phyloP scores from a whole-genome alignment of 2,888 invertebrate genomes.

The Hirudinaria manillensis region DNA sequence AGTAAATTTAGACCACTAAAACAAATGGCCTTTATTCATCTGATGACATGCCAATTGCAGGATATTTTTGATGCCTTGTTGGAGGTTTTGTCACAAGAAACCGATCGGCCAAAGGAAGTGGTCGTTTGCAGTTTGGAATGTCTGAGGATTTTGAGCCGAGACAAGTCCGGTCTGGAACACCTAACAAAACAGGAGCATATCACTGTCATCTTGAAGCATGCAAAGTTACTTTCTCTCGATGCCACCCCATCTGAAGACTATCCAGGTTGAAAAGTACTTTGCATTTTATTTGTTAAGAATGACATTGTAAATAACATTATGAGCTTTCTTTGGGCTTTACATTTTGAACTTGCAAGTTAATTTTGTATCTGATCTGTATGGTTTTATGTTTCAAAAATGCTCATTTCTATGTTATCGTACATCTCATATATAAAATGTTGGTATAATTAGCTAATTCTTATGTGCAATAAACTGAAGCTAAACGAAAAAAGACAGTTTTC shows the following conservation, averaged over 20 bases:
- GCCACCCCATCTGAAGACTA: neutral
- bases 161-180: conserved; percentile 47
- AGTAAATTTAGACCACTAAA: neutral
- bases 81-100: conserved; percentile 27
- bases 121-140: conserved; percentile 46
- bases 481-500: too few species aligned
- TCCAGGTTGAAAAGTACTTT: neutral
- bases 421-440: neutral
- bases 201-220: conserved; percentile 45
- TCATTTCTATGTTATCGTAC: neutral
- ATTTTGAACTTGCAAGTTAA: neutral
- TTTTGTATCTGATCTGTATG: neutral
- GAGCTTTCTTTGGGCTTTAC: neutral
- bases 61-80: conserved; percentile 34
- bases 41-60: conserved; percentile 27
- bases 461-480: too few species aligned
- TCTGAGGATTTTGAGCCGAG: conserved; percentile 49
- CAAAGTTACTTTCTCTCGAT: conserved; percentile 42
- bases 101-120: neutral
- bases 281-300: too few species aligned
- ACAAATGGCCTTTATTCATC: too few species aligned
- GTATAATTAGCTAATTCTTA: neutral
- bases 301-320: too few species aligned
- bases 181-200: conserved; percentile 46
- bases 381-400: neutral